These are phyloP conservation scores for Gymnodraco acuticeps DNA, from an alignment of 2,797 vertebrate genomes.

Conservation along the genomic window DNA sequence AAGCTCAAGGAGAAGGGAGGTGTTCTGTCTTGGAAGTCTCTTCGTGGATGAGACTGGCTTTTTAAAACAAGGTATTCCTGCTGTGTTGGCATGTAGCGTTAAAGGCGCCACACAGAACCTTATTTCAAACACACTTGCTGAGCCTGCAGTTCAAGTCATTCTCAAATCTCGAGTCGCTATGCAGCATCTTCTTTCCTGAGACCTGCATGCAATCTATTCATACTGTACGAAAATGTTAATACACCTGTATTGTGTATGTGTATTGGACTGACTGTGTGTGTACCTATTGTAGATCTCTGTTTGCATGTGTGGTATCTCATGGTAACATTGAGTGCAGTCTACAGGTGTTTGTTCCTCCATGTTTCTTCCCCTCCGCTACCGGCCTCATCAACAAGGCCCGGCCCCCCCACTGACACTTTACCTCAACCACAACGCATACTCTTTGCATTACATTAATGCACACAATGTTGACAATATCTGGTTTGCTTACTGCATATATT, in stretches of 20 bases:
- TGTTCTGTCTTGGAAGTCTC: constrained; percentile 59
- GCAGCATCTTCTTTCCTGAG: constrained; percentile 15
- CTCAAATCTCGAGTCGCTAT: constrained; percentile 26
- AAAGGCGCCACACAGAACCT: constrained; percentile 28
- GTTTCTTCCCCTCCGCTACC: too few relatives aligned
- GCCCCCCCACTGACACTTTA: too few relatives aligned
- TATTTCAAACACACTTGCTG: constrained; percentile 47
- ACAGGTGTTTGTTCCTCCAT: not conserved
- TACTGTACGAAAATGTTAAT: not conserved
- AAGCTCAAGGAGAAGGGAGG: constrained; percentile 69
- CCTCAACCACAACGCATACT: too few relatives aligned
- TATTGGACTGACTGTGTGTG: not conserved
- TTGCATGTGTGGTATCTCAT: constrained; percentile 3
- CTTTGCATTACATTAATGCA: too few relatives aligned
- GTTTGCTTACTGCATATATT: too few relatives aligned
- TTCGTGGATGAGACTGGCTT: constrained; percentile 60
- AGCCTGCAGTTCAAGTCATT: constrained; percentile 46
- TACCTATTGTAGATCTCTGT: not conserved
- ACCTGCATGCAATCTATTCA: not conserved
- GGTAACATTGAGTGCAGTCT: not conserved
- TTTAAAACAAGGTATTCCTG: constrained; percentile 63
- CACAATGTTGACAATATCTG: too few relatives aligned
- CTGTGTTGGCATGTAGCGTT: constrained; percentile 37
- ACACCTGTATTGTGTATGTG: too few relatives aligned
- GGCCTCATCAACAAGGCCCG: too few relatives aligned